phyloP scores from a whole-genome alignment of 2,113 vertebrate species.

The Melanotaenia duboulayi region DNA sequence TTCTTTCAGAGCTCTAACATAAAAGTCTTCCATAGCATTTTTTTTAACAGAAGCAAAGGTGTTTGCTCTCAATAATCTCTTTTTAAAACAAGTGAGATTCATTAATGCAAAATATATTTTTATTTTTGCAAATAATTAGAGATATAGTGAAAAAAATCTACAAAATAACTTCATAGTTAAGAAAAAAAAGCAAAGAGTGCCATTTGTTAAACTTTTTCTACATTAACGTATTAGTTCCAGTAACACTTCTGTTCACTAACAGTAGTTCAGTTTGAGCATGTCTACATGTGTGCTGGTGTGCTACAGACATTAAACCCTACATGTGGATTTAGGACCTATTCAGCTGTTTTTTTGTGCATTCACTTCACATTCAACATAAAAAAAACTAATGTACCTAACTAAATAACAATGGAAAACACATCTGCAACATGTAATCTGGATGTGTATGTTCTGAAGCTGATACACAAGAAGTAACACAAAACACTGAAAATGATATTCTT shows the following conservation, averaged over 20 bases:
- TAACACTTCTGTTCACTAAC: not conserved
- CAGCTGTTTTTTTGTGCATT: constrained; percentile 3
- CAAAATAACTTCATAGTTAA: constrained; percentile 12
- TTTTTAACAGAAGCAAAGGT: not conserved
- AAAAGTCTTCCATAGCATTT: constrained; percentile 19
- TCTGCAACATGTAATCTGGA: constrained; percentile 18
- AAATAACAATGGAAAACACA: constrained; percentile 4
- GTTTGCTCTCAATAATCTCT: constrained; percentile 21
- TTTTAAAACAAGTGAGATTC: constrained; percentile 20
- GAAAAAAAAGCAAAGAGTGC: constrained; percentile 16
- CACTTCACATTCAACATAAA: constrained; percentile 17
- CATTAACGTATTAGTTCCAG: constrained; percentile 7
- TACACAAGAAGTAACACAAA: constrained; percentile 14
- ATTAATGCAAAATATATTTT: not conserved
- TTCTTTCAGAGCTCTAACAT: constrained; percentile 19
- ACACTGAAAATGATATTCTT: constrained; percentile 8
- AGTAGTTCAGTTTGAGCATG: constrained; percentile 14
- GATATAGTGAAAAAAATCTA: not conserved
- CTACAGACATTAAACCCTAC: not conserved
- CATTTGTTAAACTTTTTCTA: constrained; percentile 24
- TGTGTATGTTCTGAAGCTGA: not conserved
- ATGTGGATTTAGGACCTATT: constrained; percentile 6
- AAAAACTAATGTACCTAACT: not conserved
- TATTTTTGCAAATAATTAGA: not conserved
- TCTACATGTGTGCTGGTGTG: not conserved